A percentile compares a stretch with the other conserved stretches of the same genome.
These are phyloP conservation scores for Oncorhynchus masou DNA, from an alignment of 2,113 vertebrate genomes.

Conservation along the genomic window DNA sequence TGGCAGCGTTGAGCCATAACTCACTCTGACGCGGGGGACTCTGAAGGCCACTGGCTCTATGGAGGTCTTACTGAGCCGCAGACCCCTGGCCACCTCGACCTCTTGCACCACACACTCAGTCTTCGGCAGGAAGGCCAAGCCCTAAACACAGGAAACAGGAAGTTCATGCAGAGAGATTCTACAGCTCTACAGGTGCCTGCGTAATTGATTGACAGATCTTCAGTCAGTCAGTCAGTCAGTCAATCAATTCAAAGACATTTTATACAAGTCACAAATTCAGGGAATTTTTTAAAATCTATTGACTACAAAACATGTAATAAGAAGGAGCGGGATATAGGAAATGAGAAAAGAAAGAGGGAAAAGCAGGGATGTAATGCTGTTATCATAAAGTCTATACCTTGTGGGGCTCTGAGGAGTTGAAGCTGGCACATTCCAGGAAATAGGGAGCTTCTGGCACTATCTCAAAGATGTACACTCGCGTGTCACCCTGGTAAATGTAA, in stretches of 20 bases:
- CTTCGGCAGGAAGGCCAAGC: constrained; percentile 88
- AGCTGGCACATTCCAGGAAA: constrained; percentile 93
- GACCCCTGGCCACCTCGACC: constrained; percentile 85
- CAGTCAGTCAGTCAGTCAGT: too few species aligned
- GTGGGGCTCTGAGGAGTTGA: constrained; percentile 81
- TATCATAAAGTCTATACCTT: constrained; percentile 72
- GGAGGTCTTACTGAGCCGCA: constrained; percentile 83
- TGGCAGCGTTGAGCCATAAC: constrained; percentile 10
- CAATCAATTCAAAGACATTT: too few species aligned
- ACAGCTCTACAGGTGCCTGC: not conserved
- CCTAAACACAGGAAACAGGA: constrained; percentile 65
- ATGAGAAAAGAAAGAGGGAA: not conserved
- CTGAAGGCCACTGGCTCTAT: constrained; percentile 88
- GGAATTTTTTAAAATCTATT: too few species aligned
- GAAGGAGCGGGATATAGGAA: too few species aligned
- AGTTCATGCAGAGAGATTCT: not conserved
- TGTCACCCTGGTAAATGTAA: constrained; percentile 83
- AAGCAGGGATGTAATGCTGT: not conserved
- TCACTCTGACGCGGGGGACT: constrained; percentile 88
- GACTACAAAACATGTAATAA: too few species aligned
- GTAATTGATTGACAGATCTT: not conserved
- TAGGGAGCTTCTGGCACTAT: constrained; percentile 80
- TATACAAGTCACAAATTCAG: too few species aligned
- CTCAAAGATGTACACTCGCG: constrained; percentile 87
- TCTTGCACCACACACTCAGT: constrained; percentile 82